Evolutionary conservation across 2,797 vertebrate species (phyloP), one percentile per base, ranked within the genome.

Genomic region (Mastacembelus armatus): DNA sequence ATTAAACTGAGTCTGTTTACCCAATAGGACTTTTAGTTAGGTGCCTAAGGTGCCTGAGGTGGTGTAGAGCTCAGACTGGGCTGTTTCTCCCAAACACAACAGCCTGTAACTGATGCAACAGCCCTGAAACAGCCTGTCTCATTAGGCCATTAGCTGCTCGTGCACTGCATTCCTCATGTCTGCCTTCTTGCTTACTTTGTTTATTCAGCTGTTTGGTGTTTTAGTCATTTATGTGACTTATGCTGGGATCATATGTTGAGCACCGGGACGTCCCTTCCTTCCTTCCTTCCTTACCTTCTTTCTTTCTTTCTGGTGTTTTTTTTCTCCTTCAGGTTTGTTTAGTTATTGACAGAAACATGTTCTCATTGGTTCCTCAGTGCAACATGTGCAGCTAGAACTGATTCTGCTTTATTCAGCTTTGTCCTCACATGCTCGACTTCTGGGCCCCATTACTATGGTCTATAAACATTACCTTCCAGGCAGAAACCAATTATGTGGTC

Each of bases 91-190:
- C 0, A 47, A 16, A 70, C 56, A 39, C 59, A 56, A 57, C 67
- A 56, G 36, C 24, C 60, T 72, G 36, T 19, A 51, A 14, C 61
- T 88, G 83, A 86, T 70, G 85, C 77, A 90, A 78, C 58, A 36
- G 15, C 71, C 51, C 39, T 65, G 85, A 78, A 82, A 85, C 59
- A 24, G 27, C 29, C 61, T 38, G 57, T 71, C 71, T 80, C 58
- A 63, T 81, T 65, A 77, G 19, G 26, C 61, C 44, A 33, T 65
- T 38, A 55, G 19, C n/a, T 18, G 22, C 50, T 21, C 43, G 6
- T 62, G 30, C 21, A 7, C 42, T 51, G 3, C 0, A 5, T 15
- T 45, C 12, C 45, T 10, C 1, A 15, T 30, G 7, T 19, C 8
- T 12, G 52, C 32, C 43, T 57, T 45, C 2, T 54, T 32, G 33